These are phyloP conservation scores for Eublepharis macularius DNA, from an alignment of 2,113 vertebrate genomes.

Conservation along the genomic window DNA sequence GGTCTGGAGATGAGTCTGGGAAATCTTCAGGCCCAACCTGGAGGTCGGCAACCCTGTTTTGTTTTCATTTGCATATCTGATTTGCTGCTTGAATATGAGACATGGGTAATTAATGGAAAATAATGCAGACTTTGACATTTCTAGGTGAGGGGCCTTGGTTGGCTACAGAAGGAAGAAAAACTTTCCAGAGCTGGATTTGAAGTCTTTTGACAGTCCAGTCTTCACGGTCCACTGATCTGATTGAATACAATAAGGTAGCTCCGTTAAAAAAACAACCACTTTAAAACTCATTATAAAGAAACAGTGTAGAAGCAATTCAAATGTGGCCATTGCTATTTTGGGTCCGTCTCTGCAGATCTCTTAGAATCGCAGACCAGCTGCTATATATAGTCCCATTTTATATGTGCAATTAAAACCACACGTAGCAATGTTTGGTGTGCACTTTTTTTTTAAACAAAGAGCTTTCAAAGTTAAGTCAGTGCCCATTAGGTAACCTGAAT, in stretches of 20 bases:
- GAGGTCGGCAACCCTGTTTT: no score
- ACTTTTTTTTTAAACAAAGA: neutral
- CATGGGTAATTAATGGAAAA: no score
- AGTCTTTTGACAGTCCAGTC: neutral
- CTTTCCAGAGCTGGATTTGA: no score
- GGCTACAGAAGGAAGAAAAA: no score
- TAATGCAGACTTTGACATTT: no score
- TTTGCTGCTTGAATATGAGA: no score
- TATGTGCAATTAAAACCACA: neutral
- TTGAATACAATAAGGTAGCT: neutral
- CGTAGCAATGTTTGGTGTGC: neutral
- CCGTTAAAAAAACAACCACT: neutral
- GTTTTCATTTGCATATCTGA: no score
- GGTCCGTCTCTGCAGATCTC: neutral
- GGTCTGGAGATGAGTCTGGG: no score
- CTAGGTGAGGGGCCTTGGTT: no score
- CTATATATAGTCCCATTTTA: no score
- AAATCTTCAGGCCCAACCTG: no score
- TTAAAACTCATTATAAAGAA: neutral
- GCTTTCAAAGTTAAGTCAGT: neutral
- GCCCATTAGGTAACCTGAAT: neutral
- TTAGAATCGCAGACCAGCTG: neutral
- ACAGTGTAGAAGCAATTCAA: neutral
- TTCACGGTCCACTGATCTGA: neutral
- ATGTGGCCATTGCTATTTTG: neutral